Conservation (phyloP, 2,797 vertebrate genomes). For the Salmo trutta region DNA sequence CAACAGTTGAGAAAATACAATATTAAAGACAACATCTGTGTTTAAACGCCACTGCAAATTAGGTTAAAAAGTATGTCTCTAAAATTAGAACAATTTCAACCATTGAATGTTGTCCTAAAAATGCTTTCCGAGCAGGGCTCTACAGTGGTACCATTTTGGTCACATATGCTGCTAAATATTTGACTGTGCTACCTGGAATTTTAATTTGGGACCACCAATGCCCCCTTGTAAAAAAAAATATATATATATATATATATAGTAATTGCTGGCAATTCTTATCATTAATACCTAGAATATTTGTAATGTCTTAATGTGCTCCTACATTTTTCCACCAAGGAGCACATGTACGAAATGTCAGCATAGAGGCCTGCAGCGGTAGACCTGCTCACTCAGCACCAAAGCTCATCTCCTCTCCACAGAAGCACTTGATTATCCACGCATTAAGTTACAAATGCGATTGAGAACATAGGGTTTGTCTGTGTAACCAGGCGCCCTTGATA, state of each 20-base stretch:
- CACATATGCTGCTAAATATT: too few relatives aligned
- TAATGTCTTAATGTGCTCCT: too few relatives aligned
- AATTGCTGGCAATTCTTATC: too few relatives aligned
- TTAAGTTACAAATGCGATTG: constrained; percentile 8
- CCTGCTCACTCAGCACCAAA: not conserved
- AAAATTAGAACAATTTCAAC: not conserved
- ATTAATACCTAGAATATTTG: too few relatives aligned
- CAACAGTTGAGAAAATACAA: not conserved
- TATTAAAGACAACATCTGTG: not conserved
- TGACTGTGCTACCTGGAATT: too few relatives aligned
- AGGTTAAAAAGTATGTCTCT: not conserved
- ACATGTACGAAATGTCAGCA: not conserved
- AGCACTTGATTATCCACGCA: constrained; percentile 1
- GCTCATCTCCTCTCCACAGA: not conserved
- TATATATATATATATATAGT: too few relatives aligned
- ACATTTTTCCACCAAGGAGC: too few relatives aligned
- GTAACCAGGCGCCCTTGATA: constrained; percentile 32
- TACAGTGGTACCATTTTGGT: too few relatives aligned
- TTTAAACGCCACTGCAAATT: not conserved
- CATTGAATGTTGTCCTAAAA: not conserved
- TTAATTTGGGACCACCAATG: too few relatives aligned
- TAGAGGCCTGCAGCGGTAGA: not conserved
- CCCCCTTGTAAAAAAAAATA: too few relatives aligned
- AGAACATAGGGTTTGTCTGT: constrained; percentile 33
- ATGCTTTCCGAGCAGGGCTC: not conserved